Evolutionary conservation across 2,797 vertebrate species (phyloP).

Genomic region (Coendou prehensilis): DNA sequence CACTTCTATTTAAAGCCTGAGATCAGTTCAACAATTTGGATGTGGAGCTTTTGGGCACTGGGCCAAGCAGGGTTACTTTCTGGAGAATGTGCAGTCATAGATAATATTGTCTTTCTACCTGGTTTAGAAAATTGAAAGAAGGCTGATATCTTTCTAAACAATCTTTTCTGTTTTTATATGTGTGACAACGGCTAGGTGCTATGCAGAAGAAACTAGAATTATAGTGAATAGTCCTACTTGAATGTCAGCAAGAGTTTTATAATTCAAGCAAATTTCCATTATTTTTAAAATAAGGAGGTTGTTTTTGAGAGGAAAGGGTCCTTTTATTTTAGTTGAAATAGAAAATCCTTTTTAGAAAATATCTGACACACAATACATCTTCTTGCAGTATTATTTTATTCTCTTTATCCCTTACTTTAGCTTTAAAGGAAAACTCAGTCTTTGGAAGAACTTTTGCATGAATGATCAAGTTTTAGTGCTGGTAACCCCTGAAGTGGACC

Average conservation of each 20-base stretch:
- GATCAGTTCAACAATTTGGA: not conserved
- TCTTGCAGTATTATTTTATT: not conserved
- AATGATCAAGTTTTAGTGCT: not conserved
- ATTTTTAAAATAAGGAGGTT: not conserved
- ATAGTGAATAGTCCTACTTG: not conserved
- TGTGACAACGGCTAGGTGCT: not conserved
- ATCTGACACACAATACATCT: not conserved
- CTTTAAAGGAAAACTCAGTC: not conserved
- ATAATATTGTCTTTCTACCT: not conserved
- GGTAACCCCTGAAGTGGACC: not conserved
- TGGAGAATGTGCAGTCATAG: not conserved
- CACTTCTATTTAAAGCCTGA: not conserved
- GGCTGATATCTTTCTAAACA: not conserved
- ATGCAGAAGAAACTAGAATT: not conserved
- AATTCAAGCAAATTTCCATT: not conserved
- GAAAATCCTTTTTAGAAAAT: constrained; percentile 11
- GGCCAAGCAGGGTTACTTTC: not conserved
- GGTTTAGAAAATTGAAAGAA: not conserved
- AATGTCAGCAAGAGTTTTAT: not conserved
- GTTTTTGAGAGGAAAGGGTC: not conserved
- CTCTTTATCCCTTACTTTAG: not conserved
- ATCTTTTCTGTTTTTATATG: not conserved
- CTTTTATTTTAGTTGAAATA: constrained; percentile 21
- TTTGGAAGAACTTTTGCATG: not conserved
- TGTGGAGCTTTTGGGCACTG: not conserved